Evolutionary conservation across 2,797 vertebrate species (phyloP), one percentile per base, ranked within the genome.

Genomic region (Pipistrellus pygmaeus): DNA sequence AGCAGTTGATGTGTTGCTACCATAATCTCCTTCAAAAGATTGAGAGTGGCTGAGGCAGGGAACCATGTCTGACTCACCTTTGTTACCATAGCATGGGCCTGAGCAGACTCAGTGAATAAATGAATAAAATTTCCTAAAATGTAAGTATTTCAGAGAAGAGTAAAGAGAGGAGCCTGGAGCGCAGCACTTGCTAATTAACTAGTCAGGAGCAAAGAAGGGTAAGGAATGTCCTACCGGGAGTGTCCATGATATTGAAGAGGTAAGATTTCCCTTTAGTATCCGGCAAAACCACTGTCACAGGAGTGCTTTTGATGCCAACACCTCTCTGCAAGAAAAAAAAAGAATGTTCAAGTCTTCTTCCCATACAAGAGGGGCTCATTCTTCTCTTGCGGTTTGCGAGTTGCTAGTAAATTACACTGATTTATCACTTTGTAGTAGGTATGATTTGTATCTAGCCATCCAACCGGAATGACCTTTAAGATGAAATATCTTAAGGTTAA

Each of bases 191-290:
- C n/a, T 30, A 85, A 90, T 21, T 25, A 41, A 83, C 60, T 71
- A 41, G 69, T 46, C 46, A 93, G 73, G 46, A 32, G 75, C 44
- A 60, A 78, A 75, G 30, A 6, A 41, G 35, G 72, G 23, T 48
- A 25, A 25, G n/a, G 32, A 55, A 68, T 20, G n/a, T 35, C 86
- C 48, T 97, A 99, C 99, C 99, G 98, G 99, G 99, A 6, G 99
- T 99, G 97, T 99, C 99, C 98, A 99, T 99, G 97, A 99, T 98
- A 98, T 99, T 99, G 98, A 99, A 99, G 72, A 99, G 99, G 96
- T 99, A 99, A 21, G 99, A 99, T 96, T 99, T 99, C 20, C 99
- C 99, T 95, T 99, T 99, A 85, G 99, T 99, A 97, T 99, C 99
- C 0, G 99, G 99, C 92, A 99, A 98, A 44, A 99, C 99, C 98